Evolutionary conservation across 2,797 vertebrate species (phyloP).

Genomic region (Cryptoprocta ferox): DNA sequence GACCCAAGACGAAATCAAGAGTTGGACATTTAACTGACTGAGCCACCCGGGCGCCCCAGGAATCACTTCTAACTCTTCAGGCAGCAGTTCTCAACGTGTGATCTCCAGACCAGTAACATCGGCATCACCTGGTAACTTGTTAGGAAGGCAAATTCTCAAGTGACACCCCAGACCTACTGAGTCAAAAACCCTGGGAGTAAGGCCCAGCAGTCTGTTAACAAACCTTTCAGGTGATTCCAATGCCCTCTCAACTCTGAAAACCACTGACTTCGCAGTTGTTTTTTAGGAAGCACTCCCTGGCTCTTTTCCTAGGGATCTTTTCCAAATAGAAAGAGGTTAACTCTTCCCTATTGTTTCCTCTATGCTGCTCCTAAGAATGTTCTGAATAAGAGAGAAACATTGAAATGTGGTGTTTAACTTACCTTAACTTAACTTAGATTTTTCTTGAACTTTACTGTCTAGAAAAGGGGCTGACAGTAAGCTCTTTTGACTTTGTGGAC

Average conservation of each 20-base stretch:
- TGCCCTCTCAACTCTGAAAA: conserved; percentile 29
- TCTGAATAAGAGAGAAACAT: conserved; percentile 10
- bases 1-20: too few relatives aligned
- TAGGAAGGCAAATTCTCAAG: conserved; percentile 59
- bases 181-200: conserved; percentile 13
- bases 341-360: not conserved
- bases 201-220: conserved; percentile 11
- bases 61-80: not conserved
- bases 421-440: conserved; percentile 1
- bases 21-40: too few relatives aligned
- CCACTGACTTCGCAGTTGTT: not conserved
- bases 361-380: not conserved
- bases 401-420: conserved; percentile 31
- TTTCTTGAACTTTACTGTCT: not conserved
- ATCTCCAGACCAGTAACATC: not conserved
- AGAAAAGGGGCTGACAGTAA: conserved; percentile 14
- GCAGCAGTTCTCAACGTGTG: conserved; percentile 33
- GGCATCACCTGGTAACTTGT: conserved; percentile 32
- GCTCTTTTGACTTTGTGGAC: not conserved
- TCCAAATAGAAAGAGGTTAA: not conserved
- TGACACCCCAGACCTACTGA: not conserved
- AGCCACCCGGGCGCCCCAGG: too few relatives aligned
- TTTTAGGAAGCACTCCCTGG: not conserved
- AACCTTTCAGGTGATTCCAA: conserved; percentile 3
- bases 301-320: conserved; percentile 21